Percentiles rank a stretch among this genome's conserved stretches.
Evolutionary conservation across 1,140 invertebrate species (phyloP).

Genomic region (Sycophaga agraensis): DNA sequence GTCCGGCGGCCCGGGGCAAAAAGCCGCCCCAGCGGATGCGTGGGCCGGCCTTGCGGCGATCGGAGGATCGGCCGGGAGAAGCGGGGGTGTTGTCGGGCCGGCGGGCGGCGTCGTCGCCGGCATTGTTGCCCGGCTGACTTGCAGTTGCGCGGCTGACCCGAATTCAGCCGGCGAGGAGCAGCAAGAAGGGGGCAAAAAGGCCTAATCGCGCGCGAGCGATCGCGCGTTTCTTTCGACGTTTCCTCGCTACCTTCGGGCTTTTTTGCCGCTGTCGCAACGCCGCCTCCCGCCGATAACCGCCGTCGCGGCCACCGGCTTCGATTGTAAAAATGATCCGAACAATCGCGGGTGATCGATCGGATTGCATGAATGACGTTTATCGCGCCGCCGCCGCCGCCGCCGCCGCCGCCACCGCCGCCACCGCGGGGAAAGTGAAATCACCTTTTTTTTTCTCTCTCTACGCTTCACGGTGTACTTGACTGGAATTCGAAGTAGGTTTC

Average conservation of each 20-base stretch:
- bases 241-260: neutral
- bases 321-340: constrained; percentile 29
- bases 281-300: neutral
- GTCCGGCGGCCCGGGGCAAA: too few relatives aligned
- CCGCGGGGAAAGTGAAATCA: constrained; percentile 28
- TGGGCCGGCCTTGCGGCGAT: too few relatives aligned
- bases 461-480: constrained; percentile 25
- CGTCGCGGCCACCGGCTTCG: constrained; percentile 19
- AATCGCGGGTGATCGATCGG: constrained; percentile 28
- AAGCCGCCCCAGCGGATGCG: too few relatives aligned
- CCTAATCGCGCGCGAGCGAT: constrained; percentile 18
- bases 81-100: neutral
- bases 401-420: neutral
- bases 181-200: constrained; percentile 8
- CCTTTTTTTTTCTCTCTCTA: constrained; percentile 2
- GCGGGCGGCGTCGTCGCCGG: too few relatives aligned
- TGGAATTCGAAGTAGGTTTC: constrained; percentile 27
- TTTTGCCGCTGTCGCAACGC: constrained; percentile 11
- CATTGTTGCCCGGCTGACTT: too few relatives aligned
- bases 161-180: neutral
- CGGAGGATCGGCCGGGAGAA: neutral
- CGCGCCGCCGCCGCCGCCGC: constrained; percentile 1
- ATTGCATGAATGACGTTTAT: constrained; percentile 31
- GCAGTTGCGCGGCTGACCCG: too few relatives aligned
- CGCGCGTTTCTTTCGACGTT: constrained; percentile 18